phyloP scores from a whole-genome alignment of 1,140 invertebrate genomes.

The Ladona fulva region DNA sequence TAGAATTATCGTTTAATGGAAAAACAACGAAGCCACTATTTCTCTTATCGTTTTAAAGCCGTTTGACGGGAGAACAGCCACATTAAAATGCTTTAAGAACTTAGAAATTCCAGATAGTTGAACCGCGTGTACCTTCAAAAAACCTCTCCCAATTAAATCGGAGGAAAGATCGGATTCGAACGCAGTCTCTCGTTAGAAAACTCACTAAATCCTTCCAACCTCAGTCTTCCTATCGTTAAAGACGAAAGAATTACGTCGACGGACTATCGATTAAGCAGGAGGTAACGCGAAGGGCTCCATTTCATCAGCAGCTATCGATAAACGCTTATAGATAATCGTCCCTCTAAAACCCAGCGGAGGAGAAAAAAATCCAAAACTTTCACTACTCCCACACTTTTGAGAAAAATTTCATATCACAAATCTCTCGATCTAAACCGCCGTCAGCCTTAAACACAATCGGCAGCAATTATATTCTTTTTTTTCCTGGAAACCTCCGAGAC shows the following conservation, averaged over 20 bases:
- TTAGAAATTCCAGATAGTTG: no score
- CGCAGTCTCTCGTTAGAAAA: neutral
- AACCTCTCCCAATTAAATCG: no score
- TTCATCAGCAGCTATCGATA: neutral
- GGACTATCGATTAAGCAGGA: neutral
- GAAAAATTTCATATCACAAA: neutral
- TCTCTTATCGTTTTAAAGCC: no score
- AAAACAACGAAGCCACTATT: no score
- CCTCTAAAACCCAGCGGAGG: neutral
- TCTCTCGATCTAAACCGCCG: neutral
- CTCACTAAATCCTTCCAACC: neutral
- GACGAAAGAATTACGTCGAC: neutral
- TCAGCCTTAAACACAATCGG: neutral
- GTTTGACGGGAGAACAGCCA: no score
- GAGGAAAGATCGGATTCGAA: no score
- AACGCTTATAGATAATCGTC: neutral
- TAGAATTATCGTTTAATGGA: no score
- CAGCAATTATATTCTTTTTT: constrained; percentile 3
- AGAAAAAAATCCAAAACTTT: neutral
- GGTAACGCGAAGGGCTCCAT: neutral
- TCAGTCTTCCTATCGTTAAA: neutral
- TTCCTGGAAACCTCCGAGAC: neutral
- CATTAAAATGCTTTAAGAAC: no score
- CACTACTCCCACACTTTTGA: neutral
- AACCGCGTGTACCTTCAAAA: no score